phyloP scores from a whole-genome alignment of 2,888 invertebrate species.

The Epirrita christyi region DNA sequence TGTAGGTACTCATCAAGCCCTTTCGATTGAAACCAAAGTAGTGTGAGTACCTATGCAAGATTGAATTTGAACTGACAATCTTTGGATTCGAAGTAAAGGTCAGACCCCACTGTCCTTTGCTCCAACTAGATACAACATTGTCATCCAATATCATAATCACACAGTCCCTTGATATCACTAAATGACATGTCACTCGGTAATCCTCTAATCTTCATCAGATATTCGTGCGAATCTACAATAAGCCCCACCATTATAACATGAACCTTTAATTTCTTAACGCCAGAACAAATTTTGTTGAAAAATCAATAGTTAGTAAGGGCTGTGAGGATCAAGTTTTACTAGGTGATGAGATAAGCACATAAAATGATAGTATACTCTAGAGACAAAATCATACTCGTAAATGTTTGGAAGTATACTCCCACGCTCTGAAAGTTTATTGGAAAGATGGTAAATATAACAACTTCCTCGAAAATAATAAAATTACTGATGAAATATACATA shows the following conservation, averaged over 20 bases:
- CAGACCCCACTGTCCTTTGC: background rate
- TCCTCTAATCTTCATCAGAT: slow-evolving; percentile 58
- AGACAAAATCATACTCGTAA: slow-evolving; percentile 55
- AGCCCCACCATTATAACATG: slow-evolving; percentile 39
- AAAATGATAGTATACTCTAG: slow-evolving; percentile 58
- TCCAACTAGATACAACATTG: background rate
- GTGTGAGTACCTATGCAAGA: too few relatives aligned
- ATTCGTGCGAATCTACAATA: slow-evolving; percentile 66
- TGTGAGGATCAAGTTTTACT: slow-evolving; percentile 42
- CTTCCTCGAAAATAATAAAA: background rate
- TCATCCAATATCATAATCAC: slow-evolving; percentile 26
- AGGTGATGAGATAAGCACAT: slow-evolving; percentile 44
- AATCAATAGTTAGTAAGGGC: slow-evolving; percentile 15
- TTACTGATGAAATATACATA: too few relatives aligned
- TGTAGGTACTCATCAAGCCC: too few relatives aligned
- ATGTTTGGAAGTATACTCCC: slow-evolving; percentile 67
- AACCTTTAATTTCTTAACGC: slow-evolving; percentile 24
- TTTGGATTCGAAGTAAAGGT: slow-evolving; percentile 12
- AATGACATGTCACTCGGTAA: slow-evolving; percentile 56
- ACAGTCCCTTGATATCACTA: slow-evolving; percentile 54
- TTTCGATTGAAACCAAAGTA: too few relatives aligned
- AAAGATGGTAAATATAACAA: background rate
- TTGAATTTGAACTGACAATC: background rate
- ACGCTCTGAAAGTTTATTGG: slow-evolving; percentile 45
- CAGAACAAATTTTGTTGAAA: background rate